These are phyloP conservation scores for Potamilus streckersoni DNA, from an alignment of 1,140 invertebrate species.

Conservation along the genomic window DNA sequence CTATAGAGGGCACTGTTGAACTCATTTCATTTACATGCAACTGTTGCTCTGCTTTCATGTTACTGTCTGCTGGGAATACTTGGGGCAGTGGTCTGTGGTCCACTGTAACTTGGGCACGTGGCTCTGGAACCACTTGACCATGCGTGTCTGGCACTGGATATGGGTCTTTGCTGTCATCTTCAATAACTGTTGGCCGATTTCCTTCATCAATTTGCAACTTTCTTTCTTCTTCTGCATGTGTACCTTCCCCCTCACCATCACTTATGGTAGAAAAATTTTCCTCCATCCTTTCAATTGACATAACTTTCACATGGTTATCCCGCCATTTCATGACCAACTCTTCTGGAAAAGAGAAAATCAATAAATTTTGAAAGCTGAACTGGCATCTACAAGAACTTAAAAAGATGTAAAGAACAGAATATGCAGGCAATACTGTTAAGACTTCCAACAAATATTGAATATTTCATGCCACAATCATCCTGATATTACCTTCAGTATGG, in stretches of 20 bases:
- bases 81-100: slow-evolving; percentile 3
- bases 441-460: too few species aligned
- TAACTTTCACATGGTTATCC: too few species aligned
- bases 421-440: too few species aligned
- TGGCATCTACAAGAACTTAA: too few species aligned
- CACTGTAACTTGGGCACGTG: background rate
- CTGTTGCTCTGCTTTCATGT: slow-evolving; percentile 13
- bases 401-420: too few species aligned
- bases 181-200: slow-evolving; percentile 21
- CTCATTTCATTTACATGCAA: slow-evolving; percentile 33
- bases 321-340: too few species aligned
- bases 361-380: too few species aligned
- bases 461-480: too few species aligned
- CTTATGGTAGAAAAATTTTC: too few species aligned
- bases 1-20: slow-evolving; percentile 26
- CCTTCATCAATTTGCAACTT: slow-evolving; percentile 31
- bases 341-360: too few species aligned
- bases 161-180: slow-evolving; percentile 17
- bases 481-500: too few species aligned
- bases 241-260: slow-evolving; percentile 14
- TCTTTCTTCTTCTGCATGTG: slow-evolving; percentile 26
- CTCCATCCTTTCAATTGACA: too few species aligned
- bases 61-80: background rate
- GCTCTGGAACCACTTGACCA: slow-evolving; percentile 11
- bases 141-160: slow-evolving; percentile 28